These are phyloP conservation scores for Brachirus orientalis DNA, from an alignment of 2,113 vertebrate genomes.

Conservation along the genomic window DNA sequence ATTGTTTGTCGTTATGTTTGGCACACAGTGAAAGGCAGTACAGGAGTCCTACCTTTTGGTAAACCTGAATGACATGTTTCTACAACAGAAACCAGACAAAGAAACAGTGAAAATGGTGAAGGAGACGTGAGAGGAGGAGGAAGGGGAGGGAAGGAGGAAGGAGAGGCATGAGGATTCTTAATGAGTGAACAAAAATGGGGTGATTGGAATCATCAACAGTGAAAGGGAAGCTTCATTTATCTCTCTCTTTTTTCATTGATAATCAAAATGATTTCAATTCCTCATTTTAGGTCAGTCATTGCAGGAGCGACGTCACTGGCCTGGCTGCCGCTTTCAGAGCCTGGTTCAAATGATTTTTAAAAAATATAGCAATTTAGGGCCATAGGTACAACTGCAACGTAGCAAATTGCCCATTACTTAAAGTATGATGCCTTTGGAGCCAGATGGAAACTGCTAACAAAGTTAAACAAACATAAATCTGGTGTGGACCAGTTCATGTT, in stretches of 20 bases:
- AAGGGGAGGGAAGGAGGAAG: neutral
- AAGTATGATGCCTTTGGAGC: too few relatives aligned
- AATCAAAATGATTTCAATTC: constrained; percentile 53
- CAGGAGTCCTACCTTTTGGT: constrained; percentile 99
- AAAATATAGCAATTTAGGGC: neutral
- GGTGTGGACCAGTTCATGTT: too few relatives aligned
- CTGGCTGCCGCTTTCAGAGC: constrained; percentile 31
- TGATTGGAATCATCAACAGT: constrained; percentile 60
- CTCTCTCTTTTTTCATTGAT: neutral
- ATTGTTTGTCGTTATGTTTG: constrained; percentile 65
- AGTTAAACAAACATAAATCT: too few relatives aligned
- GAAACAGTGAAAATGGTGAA: constrained; percentile 74
- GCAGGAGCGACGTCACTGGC: constrained; percentile 43
- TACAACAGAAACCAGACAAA: constrained; percentile 98
- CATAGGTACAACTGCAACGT: neutral
- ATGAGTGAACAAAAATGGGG: constrained; percentile 58
- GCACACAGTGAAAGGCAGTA: constrained; percentile 78
- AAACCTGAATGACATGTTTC: constrained; percentile 99
- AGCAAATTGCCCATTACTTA: too few relatives aligned
- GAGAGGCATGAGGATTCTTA: constrained; percentile 21
- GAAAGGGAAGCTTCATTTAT: neutral
- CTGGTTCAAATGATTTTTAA: too few relatives aligned
- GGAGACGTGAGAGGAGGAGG: constrained; percentile 24
- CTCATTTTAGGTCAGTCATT: constrained; percentile 55
- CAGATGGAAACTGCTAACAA: too few relatives aligned